Conservation (phyloP, 1,140 invertebrate genomes). For the Brachionus calyciflorus region DNA sequence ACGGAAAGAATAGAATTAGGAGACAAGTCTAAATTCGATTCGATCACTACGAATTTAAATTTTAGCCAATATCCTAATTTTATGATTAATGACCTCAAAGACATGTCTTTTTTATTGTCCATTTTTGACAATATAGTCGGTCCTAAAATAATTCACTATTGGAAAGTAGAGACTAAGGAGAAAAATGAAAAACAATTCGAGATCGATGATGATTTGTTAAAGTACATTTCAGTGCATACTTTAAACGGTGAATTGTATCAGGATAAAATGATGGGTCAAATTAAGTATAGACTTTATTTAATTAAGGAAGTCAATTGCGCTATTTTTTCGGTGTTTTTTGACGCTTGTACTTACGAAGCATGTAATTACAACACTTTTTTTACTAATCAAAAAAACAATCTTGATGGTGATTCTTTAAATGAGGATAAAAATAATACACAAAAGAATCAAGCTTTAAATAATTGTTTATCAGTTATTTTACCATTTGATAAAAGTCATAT, state of each 20-base stretch:
- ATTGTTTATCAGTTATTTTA: not conserved
- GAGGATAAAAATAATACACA: not conserved
- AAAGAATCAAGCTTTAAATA: not conserved
- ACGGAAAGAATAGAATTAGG: no score
- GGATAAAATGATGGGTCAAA: conserved; percentile 24
- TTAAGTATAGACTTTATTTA: conserved; percentile 35
- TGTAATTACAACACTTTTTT: not conserved
- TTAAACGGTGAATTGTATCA: conserved; percentile 41
- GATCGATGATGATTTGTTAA: conserved; percentile 7
- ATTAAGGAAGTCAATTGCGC: conserved; percentile 31
- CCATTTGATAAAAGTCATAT: conserved; percentile 14
- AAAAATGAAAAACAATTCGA: no score
- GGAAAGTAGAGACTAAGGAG: not conserved
- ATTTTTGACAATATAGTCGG: conserved; percentile 45
- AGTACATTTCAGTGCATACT: conserved; percentile 27
- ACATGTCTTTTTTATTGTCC: conserved; percentile 37
- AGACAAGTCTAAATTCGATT: conserved; percentile 6
- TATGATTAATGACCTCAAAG: not conserved
- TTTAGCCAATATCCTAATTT: not conserved
- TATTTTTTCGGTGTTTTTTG: conserved; percentile 44
- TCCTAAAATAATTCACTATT: conserved; percentile 19
- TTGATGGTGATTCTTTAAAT: not conserved
- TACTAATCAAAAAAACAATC: not conserved
- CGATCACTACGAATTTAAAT: not conserved
- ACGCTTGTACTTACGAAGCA: not conserved